Conservation (phyloP, 2,113 vertebrate genomes). For the Hippocampus barbouri region DNA sequence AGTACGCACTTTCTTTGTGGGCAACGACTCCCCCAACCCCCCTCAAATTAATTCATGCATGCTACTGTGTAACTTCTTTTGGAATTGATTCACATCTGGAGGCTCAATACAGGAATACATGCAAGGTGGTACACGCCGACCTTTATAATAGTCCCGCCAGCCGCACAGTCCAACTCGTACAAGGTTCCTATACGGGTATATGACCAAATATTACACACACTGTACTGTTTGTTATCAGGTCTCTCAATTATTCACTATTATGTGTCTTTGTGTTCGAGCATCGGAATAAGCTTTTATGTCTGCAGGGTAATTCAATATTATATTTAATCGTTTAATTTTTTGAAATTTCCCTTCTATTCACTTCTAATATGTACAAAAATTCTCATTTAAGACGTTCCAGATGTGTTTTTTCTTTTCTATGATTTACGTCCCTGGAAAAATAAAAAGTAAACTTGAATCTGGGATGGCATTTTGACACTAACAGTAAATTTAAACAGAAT, state of each 20-base stretch:
- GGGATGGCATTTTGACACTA: background rate
- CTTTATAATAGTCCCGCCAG: background rate
- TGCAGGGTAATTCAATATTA: background rate
- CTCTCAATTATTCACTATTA: conserved; percentile 1
- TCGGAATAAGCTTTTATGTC: conserved; percentile 1
- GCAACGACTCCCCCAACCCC: no score
- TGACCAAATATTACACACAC: no score
- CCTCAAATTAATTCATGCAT: conserved; percentile 1
- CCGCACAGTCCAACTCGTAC: background rate
- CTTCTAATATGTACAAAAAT: conserved; percentile 37
- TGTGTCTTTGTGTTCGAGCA: background rate
- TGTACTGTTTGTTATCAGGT: background rate
- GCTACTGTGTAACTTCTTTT: background rate
- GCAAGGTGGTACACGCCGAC: background rate
- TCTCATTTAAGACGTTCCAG: conserved; percentile 56
- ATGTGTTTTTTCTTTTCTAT: conserved; percentile 51
- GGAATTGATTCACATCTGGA: background rate
- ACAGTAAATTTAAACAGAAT: background rate
- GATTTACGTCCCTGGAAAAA: conserved; percentile 27
- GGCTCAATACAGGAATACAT: background rate
- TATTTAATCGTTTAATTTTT: conserved; percentile 5
- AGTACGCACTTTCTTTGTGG: conserved; percentile 17
- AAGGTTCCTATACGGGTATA: no score
- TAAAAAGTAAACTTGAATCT: no score
- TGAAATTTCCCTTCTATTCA: conserved; percentile 47